Base-by-base conservation (phyloP, 2,888 invertebrate genomes). In the Punctoribates punctum region DNA sequence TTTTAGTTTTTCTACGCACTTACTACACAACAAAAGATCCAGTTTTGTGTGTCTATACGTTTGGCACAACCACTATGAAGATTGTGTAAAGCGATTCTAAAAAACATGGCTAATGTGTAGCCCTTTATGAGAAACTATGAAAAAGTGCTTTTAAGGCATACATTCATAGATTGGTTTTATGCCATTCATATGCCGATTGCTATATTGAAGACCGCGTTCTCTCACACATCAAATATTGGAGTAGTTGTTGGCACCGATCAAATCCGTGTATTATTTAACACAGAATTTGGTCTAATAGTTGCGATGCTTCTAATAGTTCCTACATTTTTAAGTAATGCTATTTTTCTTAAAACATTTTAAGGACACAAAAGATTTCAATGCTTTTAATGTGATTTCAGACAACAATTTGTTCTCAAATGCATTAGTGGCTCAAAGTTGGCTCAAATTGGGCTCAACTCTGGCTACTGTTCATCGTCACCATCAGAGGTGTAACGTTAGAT, bases 81-180 rank as follows among this genome's bases (percentile, higher is more conserved):
- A 70, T 70, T 70, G 70, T 70, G 70, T 70, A 70, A 70, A 70
- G 38, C 70, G 70, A 70, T 70, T 70, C 70, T 70, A 46, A 70
- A 70, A 70, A 70, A 70, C 70, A 70, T 70, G 9, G 17, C 23
- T 29, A 70, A 70, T 70, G 70, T 70, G 70, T 70, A 70, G 70
- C 70, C 70, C 70, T 70, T 70, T 70, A 70, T 70, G 70, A 70
- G 13, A 46, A 29, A 65, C 34, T 70, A 70, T 70, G 70, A 46
- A 70, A 70, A 70, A 70, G 70, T 70, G 70, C 70, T 70, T 70
- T 70, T 70, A 70, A 70, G 70, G 70, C 70, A 70, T 46, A 46
- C 46, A 70, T 70, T 17, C 34, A 15, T n/a, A 51, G 15, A 51
- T n/a, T n/a, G n/a, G n/a, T 51, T 8, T n/a, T n/a, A n/a, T 51